A percentile compares a stretch with the other conserved stretches of the same genome.
phyloP scores from a whole-genome alignment of 1,140 invertebrate genomes.

The Monochamus saltuarius region DNA sequence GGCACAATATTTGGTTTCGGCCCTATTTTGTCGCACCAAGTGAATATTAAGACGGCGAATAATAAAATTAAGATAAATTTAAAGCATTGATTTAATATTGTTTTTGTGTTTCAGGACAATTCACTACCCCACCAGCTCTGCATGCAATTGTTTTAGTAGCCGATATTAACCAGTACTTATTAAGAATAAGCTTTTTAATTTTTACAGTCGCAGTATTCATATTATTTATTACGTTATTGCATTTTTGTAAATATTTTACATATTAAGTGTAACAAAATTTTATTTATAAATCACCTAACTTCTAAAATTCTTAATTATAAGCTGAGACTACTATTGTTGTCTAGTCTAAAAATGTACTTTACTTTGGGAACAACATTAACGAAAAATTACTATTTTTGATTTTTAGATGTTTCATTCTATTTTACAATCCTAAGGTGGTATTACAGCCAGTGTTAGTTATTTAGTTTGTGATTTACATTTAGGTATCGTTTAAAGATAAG shows the following conservation, averaged over 20 bases:
- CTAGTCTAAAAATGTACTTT: constrained; percentile 40
- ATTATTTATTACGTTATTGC: constrained; percentile 8
- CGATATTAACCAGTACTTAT: constrained; percentile 9
- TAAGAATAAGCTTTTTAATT: constrained; percentile 7
- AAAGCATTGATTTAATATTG: constrained; percentile 14
- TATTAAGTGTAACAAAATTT: constrained; percentile 18
- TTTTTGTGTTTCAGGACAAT: constrained; percentile 46
- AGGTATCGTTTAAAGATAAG: too few relatives aligned
- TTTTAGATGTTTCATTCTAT: too few relatives aligned
- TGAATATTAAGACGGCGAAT: too few relatives aligned
- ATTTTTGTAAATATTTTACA: constrained; percentile 25
- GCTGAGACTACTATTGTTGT: constrained; percentile 30
- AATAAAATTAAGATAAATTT: background rate
- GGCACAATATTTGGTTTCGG: background rate
- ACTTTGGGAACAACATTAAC: constrained; percentile 15
- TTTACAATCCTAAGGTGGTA: too few relatives aligned
- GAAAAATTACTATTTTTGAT: background rate
- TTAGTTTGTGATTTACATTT: constrained; percentile 26
- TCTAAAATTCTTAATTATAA: constrained; percentile 18
- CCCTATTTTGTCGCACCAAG: too few relatives aligned
- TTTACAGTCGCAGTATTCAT: constrained; percentile 16
- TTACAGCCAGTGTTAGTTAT: constrained; percentile 16
- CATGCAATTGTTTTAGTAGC: constrained; percentile 42
- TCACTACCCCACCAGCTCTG: constrained; percentile 45
- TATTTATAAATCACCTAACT: constrained; percentile 20